phyloP scores from a whole-genome alignment of 2,113 vertebrate genomes.

The Tretioscincus oriximinensis region DNA sequence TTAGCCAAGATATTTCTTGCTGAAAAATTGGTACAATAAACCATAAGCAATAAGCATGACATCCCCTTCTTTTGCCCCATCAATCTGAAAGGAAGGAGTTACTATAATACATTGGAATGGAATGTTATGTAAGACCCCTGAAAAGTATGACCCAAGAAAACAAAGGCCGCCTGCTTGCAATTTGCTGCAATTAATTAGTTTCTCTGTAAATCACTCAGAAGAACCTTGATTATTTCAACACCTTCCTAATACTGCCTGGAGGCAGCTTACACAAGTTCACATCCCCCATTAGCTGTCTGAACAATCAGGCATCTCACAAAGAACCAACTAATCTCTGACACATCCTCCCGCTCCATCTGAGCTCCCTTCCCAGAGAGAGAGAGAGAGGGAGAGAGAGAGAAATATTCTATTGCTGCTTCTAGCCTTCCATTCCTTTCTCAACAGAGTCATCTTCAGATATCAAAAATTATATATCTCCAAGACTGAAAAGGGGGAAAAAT shows the following conservation, averaged over 20 bases:
- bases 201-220: constrained; percentile 49
- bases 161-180: constrained; percentile 12
- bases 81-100: constrained; percentile 16
- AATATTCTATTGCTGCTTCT: constrained; percentile 51
- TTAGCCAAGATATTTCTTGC: not conserved
- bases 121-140: not conserved
- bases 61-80: not conserved
- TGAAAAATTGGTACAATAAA: constrained; percentile 31
- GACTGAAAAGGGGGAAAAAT: constrained; percentile 26
- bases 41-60: constrained; percentile 14
- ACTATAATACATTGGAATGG: constrained; percentile 25
- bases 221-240: constrained; percentile 51
- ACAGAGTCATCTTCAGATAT: constrained; percentile 43
- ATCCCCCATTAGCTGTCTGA: constrained; percentile 49
- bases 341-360: constrained; percentile 46
- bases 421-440: constrained; percentile 50
- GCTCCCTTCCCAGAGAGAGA: constrained; percentile 37
- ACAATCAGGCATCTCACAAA: constrained; percentile 46
- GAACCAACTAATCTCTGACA: constrained; percentile 45
- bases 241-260: constrained; percentile 42
- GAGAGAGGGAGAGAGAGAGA: constrained; percentile 26
- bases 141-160: constrained; percentile 24
- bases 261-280: constrained; percentile 47
- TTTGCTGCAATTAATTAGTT: constrained; percentile 57
- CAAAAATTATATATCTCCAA: constrained; percentile 16